Evolutionary conservation across 2,797 vertebrate genomes (phyloP).

Genomic region (Takifugu ocellatus): DNA sequence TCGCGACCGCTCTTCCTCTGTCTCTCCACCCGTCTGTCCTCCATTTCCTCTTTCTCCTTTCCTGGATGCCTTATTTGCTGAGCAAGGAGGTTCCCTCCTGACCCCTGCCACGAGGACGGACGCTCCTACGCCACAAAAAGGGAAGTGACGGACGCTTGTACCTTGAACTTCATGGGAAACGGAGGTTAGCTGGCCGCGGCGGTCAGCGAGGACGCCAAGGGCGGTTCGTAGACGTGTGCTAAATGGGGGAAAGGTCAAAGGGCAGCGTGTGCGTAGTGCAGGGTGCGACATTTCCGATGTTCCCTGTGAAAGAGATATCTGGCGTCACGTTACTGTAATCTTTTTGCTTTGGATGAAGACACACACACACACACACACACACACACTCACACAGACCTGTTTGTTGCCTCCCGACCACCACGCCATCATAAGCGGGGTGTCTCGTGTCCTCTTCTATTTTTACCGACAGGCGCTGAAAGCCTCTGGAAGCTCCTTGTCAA

Average conservation of each 20-base stretch:
- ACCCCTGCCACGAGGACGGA: slow-evolving; percentile 29
- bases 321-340: slow-evolving; percentile 54
- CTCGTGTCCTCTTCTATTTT: slow-evolving; percentile 74
- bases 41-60: slow-evolving; percentile 31
- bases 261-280: slow-evolving; percentile 26
- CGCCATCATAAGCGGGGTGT: slow-evolving; percentile 62
- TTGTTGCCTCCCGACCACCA: slow-evolving; percentile 45
- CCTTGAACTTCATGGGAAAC: slow-evolving; percentile 57
- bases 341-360: slow-evolving; percentile 28
- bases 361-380: slow-evolving; percentile 57
- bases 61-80: slow-evolving; percentile 45
- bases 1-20: slow-evolving; percentile 39
- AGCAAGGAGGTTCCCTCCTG: slow-evolving; percentile 31
- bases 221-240: slow-evolving; percentile 18
- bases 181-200: slow-evolving; percentile 8
- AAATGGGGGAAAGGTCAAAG: slow-evolving; percentile 20
- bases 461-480: slow-evolving; percentile 73
- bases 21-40: slow-evolving; percentile 34
- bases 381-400: slow-evolving; percentile 39
- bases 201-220: slow-evolving; percentile 29
- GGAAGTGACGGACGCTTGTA: slow-evolving; percentile 34
- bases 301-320: slow-evolving; percentile 48
- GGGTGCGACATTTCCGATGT: slow-evolving; percentile 61
- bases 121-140: slow-evolving; percentile 22
- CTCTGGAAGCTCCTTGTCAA: slow-evolving; percentile 76